phyloP scores from a whole-genome alignment of 1,140 invertebrate species.

The Papilio polyxenes region DNA sequence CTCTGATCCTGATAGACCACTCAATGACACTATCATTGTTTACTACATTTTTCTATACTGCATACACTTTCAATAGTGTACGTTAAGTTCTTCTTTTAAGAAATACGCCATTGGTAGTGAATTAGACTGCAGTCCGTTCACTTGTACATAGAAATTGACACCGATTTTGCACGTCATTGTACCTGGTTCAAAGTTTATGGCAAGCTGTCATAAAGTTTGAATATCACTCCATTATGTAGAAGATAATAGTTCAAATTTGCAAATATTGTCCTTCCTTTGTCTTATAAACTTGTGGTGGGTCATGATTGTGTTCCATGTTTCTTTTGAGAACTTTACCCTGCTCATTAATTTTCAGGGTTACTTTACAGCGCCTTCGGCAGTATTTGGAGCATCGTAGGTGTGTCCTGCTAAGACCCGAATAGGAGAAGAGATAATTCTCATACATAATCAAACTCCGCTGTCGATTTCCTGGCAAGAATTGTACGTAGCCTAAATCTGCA shows the following conservation, averaged over 20 bases:
- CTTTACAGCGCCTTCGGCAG: constrained; percentile 35
- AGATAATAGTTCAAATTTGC: neutral
- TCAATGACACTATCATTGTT: constrained; percentile 37
- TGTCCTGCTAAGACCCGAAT: constrained; percentile 34
- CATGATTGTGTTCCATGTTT: constrained; percentile 36
- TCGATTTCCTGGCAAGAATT: neutral
- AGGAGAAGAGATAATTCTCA: constrained; percentile 38
- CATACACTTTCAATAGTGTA: constrained; percentile 49
- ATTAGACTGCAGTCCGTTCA: neutral
- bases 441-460: constrained; percentile 24
- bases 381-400: constrained; percentile 43
- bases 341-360: constrained; percentile 14
- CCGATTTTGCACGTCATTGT: constrained; percentile 41
- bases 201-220: neutral
- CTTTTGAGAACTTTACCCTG: constrained; percentile 20
- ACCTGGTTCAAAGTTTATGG: neutral
- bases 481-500: neutral
- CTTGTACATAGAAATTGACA: neutral
- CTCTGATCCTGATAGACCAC: constrained; percentile 26
- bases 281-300: neutral
- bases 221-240: neutral
- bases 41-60: constrained; percentile 44
- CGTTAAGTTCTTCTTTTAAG: constrained; percentile 42
- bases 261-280: neutral
- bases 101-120: too few species aligned